Percentiles rank a stretch among this genome's conserved stretches.
These are phyloP conservation scores for Catalaphyllia jardinei DNA, from an alignment of 64 coral and sea anemone species.

Conservation along the genomic window DNA sequence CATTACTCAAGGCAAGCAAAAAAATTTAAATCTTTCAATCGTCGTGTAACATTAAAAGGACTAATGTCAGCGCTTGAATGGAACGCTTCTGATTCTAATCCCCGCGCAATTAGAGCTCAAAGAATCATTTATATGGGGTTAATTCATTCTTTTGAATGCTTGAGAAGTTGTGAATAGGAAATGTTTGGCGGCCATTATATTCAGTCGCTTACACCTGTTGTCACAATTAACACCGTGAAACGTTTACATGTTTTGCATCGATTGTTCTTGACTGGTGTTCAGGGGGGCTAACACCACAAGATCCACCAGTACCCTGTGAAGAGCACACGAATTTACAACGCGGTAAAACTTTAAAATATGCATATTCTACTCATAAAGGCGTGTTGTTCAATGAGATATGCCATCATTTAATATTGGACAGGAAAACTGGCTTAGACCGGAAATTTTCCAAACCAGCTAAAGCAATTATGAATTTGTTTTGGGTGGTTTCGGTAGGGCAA, in stretches of 20 bases:
- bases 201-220: background rate
- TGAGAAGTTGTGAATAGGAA: background rate
- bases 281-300: background rate
- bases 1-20: slow-evolving; percentile 5
- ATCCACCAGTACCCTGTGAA: no score
- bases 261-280: background rate
- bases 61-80: background rate
- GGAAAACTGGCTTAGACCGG: no score
- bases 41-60: background rate
- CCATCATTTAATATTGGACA: no score
- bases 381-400: no score
- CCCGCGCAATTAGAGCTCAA: background rate
- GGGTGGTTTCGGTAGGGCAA: no score
- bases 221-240: background rate
- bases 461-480: no score
- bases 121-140: background rate
- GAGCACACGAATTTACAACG: no score
- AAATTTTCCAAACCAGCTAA: no score
- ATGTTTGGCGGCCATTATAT: background rate
- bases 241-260: slow-evolving; percentile 12
- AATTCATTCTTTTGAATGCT: background rate
- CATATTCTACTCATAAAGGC: no score
- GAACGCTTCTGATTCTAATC: no score
- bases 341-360: no score
- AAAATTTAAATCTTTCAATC: background rate